Percentiles rank a stretch among this genome's conserved stretches.
Evolutionary conservation across 2,113 vertebrate species (phyloP).

Genomic region (Muscicapa adusta): DNA sequence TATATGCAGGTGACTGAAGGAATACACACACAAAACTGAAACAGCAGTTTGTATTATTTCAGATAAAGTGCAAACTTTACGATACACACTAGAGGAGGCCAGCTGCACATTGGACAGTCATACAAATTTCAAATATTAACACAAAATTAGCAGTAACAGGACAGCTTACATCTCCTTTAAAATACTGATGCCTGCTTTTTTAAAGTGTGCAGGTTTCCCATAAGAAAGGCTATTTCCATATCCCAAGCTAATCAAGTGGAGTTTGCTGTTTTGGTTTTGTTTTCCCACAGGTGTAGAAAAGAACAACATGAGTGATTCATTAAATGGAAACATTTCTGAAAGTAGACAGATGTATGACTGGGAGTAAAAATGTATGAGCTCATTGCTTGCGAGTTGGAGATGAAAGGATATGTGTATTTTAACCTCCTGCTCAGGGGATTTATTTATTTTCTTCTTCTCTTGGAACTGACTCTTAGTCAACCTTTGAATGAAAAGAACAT

Average conservation of each 20-base stretch:
- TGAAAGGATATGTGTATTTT: background rate
- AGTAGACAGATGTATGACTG: background rate
- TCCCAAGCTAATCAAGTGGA: background rate
- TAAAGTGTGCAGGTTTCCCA: background rate
- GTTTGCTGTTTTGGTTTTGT: background rate
- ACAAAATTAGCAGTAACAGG: background rate
- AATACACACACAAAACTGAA: background rate
- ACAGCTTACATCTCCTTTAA: background rate
- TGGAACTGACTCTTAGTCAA: background rate
- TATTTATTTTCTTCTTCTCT: background rate
- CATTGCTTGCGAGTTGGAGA: background rate
- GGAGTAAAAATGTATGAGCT: background rate
- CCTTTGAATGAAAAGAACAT: background rate
- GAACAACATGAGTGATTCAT: background rate
- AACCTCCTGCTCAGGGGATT: background rate
- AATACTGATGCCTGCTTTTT: background rate
- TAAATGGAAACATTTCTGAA: background rate
- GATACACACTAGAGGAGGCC: background rate
- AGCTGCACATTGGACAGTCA: background rate
- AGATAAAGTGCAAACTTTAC: background rate
- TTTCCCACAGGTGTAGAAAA: background rate
- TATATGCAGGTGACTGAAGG: background rate
- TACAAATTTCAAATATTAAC: background rate
- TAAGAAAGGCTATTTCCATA: background rate
- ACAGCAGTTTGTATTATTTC: background rate